Base-by-base conservation (phyloP, 2,797 vertebrate genomes). In the Acanthurus leucopareius region DNA sequence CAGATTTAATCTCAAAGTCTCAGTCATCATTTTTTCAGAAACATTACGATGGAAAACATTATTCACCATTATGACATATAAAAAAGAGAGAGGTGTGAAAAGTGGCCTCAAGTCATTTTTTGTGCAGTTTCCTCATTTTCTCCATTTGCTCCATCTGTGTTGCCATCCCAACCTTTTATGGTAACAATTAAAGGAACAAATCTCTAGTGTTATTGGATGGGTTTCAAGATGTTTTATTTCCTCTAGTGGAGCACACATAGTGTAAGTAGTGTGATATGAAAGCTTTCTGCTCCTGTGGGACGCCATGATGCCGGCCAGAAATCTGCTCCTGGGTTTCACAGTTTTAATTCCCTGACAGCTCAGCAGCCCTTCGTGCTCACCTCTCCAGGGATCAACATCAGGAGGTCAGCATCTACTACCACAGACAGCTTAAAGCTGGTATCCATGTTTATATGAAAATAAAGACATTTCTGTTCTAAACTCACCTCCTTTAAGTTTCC, bases 171-270 rank as follows among this genome's bases (percentile, higher is more conserved):
- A 56, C 66, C 48, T 56, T n/a, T 42, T 53, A 60, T 56, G 19
- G 35, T 72, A 5, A 62, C 71, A 74, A 49, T 61, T 51, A 59
- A 66, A 76, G 48, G 53, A 82, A 79, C 57, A 79, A 32, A 69
- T 66, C 49, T 61, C 25, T 53, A 7, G 19, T 70, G 17, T 74
- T 54, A 77, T 57, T 83, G 54, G 52, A 81, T 53, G 52, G 53
- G 54, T 65, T 53, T 66, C 49, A 25, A 72, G 40, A 66, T 72
- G 74, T 77, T 58, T 73, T 71, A 75, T 82, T 74, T 86, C 53
- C 35, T 22, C 57, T 11, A n/a, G 42, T 47, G 47, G 69, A 62
- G 62, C 65, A 48, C 14, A 8, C n/a, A 64, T 48, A 22, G 20
- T 62, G 35, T 61, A 48, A 58, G 32, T 28, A n/a, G 57, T 61